Evolutionary conservation across 2,113 vertebrate species (phyloP).

Genomic region (Ariopsis seemanni): DNA sequence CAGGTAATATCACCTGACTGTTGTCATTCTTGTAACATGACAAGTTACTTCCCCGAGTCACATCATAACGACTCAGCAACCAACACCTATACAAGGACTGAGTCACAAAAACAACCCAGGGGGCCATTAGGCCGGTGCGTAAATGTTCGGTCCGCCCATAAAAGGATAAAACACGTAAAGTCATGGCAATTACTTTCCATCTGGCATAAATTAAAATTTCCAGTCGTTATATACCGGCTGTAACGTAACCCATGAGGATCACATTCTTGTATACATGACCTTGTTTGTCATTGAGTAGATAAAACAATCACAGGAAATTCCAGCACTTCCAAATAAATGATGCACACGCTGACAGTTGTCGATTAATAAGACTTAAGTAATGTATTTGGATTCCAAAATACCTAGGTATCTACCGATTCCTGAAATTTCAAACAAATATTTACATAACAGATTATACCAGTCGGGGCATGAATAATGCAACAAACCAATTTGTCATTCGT

Average conservation of each 20-base stretch:
- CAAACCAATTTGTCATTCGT: neutral
- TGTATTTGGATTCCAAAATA: conserved; percentile 8
- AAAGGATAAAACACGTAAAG: conserved; percentile 50
- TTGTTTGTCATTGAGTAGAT: conserved; percentile 15
- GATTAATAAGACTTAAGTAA: neutral
- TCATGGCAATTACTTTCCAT: conserved; percentile 58
- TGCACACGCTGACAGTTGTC: neutral
- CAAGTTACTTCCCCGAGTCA: neutral
- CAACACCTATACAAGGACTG: conserved; percentile 65
- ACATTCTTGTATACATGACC: conserved; percentile 55
- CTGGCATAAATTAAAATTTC: conserved; percentile 67
- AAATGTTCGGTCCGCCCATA: conserved; percentile 63
- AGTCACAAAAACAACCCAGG: conserved; percentile 53
- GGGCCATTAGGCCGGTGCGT: conserved; percentile 60
- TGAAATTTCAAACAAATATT: neutral
- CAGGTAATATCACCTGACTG: neutral
- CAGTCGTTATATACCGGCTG: conserved; percentile 61
- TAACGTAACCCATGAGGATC: conserved; percentile 48
- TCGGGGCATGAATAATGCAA: neutral
- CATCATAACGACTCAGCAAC: conserved; percentile 47
- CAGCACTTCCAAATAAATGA: conserved; percentile 24
- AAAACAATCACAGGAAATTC: conserved; percentile 49
- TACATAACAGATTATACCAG: neutral
- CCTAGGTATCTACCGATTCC: neutral
- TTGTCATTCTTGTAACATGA: neutral